Evolutionary conservation across 1,140 invertebrate genomes (phyloP), one percentile per base, ranked within the genome.

Genomic region (Tetramorium parvispinum): DNA sequence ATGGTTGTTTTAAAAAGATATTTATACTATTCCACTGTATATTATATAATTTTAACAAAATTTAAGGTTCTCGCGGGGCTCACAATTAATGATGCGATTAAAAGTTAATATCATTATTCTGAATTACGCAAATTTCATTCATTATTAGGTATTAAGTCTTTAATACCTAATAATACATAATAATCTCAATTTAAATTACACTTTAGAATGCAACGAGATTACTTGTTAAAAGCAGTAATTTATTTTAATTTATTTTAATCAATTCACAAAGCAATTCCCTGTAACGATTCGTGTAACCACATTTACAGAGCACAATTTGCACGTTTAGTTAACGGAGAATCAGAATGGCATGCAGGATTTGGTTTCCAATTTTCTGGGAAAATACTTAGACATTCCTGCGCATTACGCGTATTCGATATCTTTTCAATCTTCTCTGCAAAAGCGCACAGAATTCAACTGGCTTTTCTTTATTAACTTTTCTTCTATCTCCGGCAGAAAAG

Each of bases 221-320:
- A 79, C 21, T 57, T 32, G 16, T 49, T 43, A 57, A 82, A 55
- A 57, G n/a, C 40, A 4, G 10, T 82, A 73, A 73, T 73, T 57
- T 82, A 59, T 73, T 82, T 27, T 57, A 82, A 82, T 82, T 57
- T 59, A 73, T 73, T 59, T 75, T 16, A 83, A 73, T 21, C n/a
- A 61, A 82, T 59, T 82, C 37, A 57, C 40, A 32, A 83, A 83
- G 43, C 57, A 43, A 55, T 83, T 75, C 27, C 21, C 46, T 24
- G 37, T 37, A 59, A 32, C 59, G 43, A 65, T 46, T 46, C 24
- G 18, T 21, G 7, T 73, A 46, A 40, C 40, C 10, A 32, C 40
- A n/a, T 73, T 83, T 70, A 81, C 32, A 21, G 18, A 37, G 7
- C n/a, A n/a, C 68, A 83, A 75, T 83, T 83, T 59, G 68, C 68